phyloP scores from a whole-genome alignment of 2,113 vertebrate genomes.

The Ptilorrhoa leucosticta region DNA sequence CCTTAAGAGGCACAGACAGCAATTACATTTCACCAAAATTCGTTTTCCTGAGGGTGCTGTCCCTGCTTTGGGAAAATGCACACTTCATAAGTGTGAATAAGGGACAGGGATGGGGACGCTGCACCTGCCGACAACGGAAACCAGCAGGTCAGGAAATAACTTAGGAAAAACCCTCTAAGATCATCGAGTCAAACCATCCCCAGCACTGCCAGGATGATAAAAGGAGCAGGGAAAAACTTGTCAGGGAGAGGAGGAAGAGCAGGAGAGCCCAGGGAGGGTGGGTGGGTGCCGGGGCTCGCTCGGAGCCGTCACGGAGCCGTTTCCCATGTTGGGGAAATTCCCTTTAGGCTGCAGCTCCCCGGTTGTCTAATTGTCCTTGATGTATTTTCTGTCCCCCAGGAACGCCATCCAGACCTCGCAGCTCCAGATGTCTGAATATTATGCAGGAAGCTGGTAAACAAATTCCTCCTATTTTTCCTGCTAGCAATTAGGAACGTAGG shows the following conservation, averaged over 20 bases:
- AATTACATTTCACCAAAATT: accelerated
- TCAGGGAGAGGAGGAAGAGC: background rate
- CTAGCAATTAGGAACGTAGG: constrained; percentile 9
- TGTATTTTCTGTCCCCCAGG: constrained; percentile 22
- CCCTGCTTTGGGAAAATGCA: background rate
- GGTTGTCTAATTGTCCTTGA: constrained; percentile 33
- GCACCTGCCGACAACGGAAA: accelerated
- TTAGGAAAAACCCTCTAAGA: accelerated
- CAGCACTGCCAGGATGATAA: background rate
- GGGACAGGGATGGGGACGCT: background rate
- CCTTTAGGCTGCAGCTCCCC: background rate
- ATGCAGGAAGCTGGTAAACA: constrained; percentile 23
- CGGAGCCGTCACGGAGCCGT: background rate
- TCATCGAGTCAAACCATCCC: accelerated
- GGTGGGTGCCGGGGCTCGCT: background rate
- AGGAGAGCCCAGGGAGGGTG: background rate
- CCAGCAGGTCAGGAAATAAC: too few species aligned
- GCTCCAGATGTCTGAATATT: constrained; percentile 44
- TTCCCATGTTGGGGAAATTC: background rate
- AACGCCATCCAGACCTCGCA: background rate
- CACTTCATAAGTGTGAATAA: too few species aligned
- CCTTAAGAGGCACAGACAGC: background rate
- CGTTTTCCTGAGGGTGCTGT: accelerated
- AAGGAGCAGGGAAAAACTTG: accelerated
- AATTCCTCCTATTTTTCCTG: constrained; percentile 41